Percentiles rank a stretch among this genome's conserved stretches.
These are phyloP conservation scores for Wiebesia pumilae DNA, from an alignment of 1,140 invertebrate species.

Conservation along the genomic window DNA sequence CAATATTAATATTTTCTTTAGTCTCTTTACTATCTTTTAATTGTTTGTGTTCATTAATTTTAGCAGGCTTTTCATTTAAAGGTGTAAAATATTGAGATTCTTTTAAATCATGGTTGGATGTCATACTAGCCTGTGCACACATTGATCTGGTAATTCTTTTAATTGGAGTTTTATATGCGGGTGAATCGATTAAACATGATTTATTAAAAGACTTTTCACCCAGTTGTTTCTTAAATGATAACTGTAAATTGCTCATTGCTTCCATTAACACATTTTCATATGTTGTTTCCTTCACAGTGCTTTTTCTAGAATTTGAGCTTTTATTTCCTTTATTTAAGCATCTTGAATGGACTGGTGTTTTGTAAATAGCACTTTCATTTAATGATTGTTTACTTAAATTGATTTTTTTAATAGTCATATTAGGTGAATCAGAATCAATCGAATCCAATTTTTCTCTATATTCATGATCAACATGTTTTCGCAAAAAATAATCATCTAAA, in stretches of 20 bases:
- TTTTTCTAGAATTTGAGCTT: constrained; percentile 54
- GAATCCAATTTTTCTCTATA: constrained; percentile 40
- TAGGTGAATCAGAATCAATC: constrained; percentile 10
- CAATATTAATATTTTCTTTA: constrained; percentile 34
- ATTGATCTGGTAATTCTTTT: constrained; percentile 54
- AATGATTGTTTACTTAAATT: not conserved
- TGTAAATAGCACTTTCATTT: constrained; percentile 15
- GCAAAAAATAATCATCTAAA: constrained; percentile 62
- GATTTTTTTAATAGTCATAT: not conserved
- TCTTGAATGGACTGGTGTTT: constrained; percentile 56
- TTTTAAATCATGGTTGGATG: constrained; percentile 41
- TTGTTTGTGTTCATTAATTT: not conserved
- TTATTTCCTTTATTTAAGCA: constrained; percentile 55
- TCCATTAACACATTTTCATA: constrained; percentile 61
- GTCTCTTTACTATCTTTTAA: constrained; percentile 15
- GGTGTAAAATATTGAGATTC: not conserved
- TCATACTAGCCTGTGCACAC: constrained; percentile 41
- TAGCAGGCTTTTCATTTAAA: not conserved
- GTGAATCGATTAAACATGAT: constrained; percentile 51
- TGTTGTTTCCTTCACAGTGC: constrained; percentile 53
- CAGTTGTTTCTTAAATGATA: constrained; percentile 53
- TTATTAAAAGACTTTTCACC: constrained; percentile 52
- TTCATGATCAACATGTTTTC: constrained; percentile 47
- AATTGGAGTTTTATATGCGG: constrained; percentile 56
- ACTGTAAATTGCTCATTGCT: constrained; percentile 58